Conservation (phyloP, 2,113 vertebrate species). For the Hippocampus guttulatus region DNA sequence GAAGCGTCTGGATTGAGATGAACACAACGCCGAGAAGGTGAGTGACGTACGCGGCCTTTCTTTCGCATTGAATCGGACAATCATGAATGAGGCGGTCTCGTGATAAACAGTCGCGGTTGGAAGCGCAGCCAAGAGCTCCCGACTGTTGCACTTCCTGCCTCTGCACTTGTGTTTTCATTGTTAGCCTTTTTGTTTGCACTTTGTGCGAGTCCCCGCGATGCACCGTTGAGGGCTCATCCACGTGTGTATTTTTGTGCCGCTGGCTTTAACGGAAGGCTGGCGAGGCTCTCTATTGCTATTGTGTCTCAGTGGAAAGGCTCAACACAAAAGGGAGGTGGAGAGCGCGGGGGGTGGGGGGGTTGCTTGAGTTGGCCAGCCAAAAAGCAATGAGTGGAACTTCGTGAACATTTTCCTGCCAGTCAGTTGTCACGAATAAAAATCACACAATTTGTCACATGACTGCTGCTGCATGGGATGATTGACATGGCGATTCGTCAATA, state of each 20-base stretch:
- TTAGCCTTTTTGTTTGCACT: constrained; percentile 57
- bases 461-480: no score
- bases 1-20: constrained; percentile 39
- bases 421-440: not conserved
- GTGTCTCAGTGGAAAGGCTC: constrained; percentile 62
- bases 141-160: constrained; percentile 62
- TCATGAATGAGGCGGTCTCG: constrained; percentile 47
- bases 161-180: constrained; percentile 58
- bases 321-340: constrained; percentile 34
- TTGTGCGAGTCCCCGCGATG: constrained; percentile 37
- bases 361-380: constrained; percentile 39
- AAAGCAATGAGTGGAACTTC: constrained; percentile 20
- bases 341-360: constrained; percentile 19
- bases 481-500: no score
- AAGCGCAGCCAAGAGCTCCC: constrained; percentile 57
- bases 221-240: constrained; percentile 33
- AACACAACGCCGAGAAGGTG: constrained; percentile 18
- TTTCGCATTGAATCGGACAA: constrained; percentile 31
- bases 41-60: constrained; percentile 12
- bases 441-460: no score
- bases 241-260: constrained; percentile 15
- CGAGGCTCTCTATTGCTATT: constrained; percentile 45
- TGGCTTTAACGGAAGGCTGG: constrained; percentile 52
- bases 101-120: constrained; percentile 49
- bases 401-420: constrained; percentile 16